phyloP scores from a whole-genome alignment of 1,140 invertebrate species.

The Brachionus rotundiformis region DNA sequence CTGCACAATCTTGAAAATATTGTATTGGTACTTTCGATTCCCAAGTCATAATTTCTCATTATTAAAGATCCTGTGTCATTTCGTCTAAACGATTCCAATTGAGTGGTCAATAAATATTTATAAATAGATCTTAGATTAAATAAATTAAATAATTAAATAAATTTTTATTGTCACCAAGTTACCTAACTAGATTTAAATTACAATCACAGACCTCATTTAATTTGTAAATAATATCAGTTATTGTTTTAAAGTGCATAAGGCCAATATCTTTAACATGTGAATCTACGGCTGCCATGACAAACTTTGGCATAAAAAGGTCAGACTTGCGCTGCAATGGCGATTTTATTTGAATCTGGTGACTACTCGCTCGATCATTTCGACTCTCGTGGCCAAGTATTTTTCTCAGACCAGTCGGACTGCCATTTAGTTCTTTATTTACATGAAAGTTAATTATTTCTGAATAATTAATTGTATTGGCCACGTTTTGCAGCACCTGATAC shows the following conservation, averaged over 20 bases:
- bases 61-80: conserved; percentile 38
- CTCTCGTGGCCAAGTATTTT: conserved; percentile 36
- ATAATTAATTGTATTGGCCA: conserved; percentile 37
- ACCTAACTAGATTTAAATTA: conserved; percentile 37
- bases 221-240: conserved; percentile 34
- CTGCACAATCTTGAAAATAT: conserved; percentile 50
- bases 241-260: neutral
- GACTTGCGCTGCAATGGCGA: neutral
- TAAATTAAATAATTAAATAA: neutral
- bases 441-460: conserved; percentile 1
- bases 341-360: conserved; percentile 25
- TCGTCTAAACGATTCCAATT: conserved; percentile 27
- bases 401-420: neutral
- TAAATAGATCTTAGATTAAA: conserved; percentile 23
- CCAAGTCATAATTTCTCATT: conserved; percentile 39
- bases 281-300: conserved; percentile 16
- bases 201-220: conserved; percentile 22
- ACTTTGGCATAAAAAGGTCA: conserved; percentile 34
- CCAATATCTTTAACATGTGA: conserved; percentile 42
- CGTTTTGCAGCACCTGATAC: conserved; percentile 16
- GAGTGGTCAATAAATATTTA: conserved; percentile 41
- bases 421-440: neutral
- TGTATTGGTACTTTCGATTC: conserved; percentile 42
- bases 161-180: neutral
- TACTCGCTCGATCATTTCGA: neutral